These are phyloP conservation scores for Gymnocephalus cernua DNA, from an alignment of 2,113 vertebrate genomes.

Conservation along the genomic window DNA sequence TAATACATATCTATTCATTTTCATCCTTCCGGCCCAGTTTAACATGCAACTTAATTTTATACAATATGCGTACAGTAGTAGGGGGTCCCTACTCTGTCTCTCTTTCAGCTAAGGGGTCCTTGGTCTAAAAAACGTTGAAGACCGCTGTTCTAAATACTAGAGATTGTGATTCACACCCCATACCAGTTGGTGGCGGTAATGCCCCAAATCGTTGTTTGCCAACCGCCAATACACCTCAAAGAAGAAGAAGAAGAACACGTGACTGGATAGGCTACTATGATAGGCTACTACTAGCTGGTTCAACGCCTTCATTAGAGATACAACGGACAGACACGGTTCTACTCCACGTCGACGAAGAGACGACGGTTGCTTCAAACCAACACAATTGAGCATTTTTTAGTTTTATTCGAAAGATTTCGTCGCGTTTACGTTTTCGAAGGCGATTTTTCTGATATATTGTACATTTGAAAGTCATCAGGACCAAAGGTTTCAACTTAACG, in stretches of 20 bases:
- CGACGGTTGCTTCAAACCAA: fast-evolving
- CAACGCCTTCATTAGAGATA: background rate
- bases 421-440: background rate
- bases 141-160: too few relatives aligned
- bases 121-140: too few relatives aligned
- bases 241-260: conserved; percentile 16
- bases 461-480: background rate
- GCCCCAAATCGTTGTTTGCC: background rate
- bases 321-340: fast-evolving
- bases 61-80: too few relatives aligned
- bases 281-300: too few relatives aligned
- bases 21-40: too few relatives aligned
- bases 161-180: background rate
- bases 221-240: background rate
- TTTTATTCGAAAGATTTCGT: fast-evolving
- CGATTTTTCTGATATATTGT: background rate
- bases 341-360: fast-evolving
- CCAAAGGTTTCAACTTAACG: conserved; percentile 3
- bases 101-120: too few relatives aligned
- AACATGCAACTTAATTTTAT: too few relatives aligned
- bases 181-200: background rate
- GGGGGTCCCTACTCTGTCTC: too few relatives aligned
- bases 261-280: conserved; percentile 36
- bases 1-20: too few relatives aligned
- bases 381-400: fast-evolving